Conservation (phyloP, 2,888 invertebrate genomes). For the Tetramorium bicarinatum region DNA sequence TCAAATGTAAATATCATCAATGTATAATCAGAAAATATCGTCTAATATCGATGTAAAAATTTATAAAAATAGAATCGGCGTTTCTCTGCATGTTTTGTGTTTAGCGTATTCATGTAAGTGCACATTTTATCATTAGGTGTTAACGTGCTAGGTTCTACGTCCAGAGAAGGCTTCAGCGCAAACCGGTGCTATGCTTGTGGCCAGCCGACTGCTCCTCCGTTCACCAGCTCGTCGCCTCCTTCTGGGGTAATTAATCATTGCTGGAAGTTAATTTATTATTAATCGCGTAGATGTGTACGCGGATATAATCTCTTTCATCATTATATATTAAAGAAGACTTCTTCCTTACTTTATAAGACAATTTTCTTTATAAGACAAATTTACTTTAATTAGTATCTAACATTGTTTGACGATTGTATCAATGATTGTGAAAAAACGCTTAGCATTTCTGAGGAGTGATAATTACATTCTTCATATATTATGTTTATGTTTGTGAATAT, state of each 20-base stretch:
- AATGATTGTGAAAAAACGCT: not conserved
- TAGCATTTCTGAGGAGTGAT: not conserved
- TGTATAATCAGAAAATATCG: not conserved
- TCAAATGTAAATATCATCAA: too few species aligned
- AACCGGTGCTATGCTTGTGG: slow-evolving; percentile 92
- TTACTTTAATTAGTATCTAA: not conserved
- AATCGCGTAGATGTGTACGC: not conserved
- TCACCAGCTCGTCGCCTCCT: slow-evolving; percentile 85
- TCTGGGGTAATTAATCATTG: slow-evolving; percentile 78
- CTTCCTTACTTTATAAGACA: not conserved
- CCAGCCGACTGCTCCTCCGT: slow-evolving; percentile 87
- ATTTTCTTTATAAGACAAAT: not conserved
- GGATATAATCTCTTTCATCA: not conserved
- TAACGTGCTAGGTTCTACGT: slow-evolving; percentile 81
- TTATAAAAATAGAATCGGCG: not conserved
- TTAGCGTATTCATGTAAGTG: slow-evolving; percentile 22
- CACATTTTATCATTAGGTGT: slow-evolving; percentile 71
- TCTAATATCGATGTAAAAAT: not conserved
- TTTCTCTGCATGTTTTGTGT: not conserved
- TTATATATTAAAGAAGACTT: not conserved
- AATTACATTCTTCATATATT: not conserved
- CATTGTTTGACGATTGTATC: not conserved
- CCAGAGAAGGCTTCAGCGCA: slow-evolving; percentile 86
- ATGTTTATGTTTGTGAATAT: not conserved
- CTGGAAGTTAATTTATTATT: too few species aligned